Conservation (phyloP, 2,113 vertebrate species). For the Salminus brasiliensis region DNA sequence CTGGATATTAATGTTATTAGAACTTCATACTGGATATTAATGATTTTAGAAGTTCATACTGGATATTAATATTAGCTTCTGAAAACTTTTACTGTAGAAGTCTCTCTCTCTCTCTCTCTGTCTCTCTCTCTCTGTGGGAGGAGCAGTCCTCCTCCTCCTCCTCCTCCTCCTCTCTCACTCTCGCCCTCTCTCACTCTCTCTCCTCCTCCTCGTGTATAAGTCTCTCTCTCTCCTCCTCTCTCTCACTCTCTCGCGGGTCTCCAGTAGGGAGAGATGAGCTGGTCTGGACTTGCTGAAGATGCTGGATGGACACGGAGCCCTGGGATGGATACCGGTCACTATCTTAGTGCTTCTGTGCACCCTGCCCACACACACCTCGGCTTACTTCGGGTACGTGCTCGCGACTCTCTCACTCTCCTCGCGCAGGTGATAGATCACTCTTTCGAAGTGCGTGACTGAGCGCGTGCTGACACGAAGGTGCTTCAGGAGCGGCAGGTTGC, state of each 20-base stretch:
- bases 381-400: slow-evolving; percentile 84
- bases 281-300: slow-evolving; percentile 90
- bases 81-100: too few species aligned
- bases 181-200: slow-evolving; percentile 24
- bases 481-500: too few species aligned
- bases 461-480: too few species aligned
- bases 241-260: slow-evolving; percentile 25
- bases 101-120: too few species aligned
- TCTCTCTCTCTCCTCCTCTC: slow-evolving; percentile 36
- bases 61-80: too few species aligned
- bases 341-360: slow-evolving; percentile 81
- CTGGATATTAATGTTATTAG: too few species aligned
- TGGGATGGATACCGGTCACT: slow-evolving; percentile 87
- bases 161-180: not conserved
- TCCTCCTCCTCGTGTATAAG: not conserved
- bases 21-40: too few species aligned
- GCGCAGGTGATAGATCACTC: too few species aligned
- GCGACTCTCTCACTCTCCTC: not conserved
- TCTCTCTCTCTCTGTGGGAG: slow-evolving; percentile 16
- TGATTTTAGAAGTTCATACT: too few species aligned
- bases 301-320: slow-evolving; percentile 91
- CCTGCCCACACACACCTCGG: slow-evolving; percentile 78
- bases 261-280: slow-evolving; percentile 83
- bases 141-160: not conserved
- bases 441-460: too few species aligned